Base-by-base conservation (phyloP, 2,113 vertebrate species). In the Amazona guildingii region DNA sequence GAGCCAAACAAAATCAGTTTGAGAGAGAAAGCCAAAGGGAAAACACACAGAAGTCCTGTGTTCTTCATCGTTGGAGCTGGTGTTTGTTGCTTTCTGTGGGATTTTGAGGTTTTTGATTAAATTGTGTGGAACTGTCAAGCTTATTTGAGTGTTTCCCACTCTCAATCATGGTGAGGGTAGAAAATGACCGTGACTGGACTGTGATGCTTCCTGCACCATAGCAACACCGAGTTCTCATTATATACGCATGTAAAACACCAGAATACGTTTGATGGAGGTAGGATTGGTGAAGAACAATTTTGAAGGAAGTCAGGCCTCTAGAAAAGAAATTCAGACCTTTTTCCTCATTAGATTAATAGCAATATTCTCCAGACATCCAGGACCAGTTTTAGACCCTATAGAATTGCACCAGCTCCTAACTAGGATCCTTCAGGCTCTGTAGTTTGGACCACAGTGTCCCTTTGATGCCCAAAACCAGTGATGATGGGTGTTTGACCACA, bases 1-100 rank as follows among this genome's bases (percentile, higher is more conserved):
- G 41, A 96, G 92, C 94, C 94, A 96, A 93, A 46, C 2, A 15
- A 97, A 96, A 93, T 83, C 92, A 86, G 63, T 92, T 83, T 86
- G 82, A 90, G 82, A 74, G 75, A 90, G 79, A 90, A 94, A 90
- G 84, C 83, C 93, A 96, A 81, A 83, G 43, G 49, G 83, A 94
- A 95, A 90, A 70, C 63, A 88, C 46, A 67, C 63, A 91, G 67
- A 90, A 92, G 72, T 92, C 72, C 67, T 62, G 46, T 94, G 64
- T 83, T 96, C 67, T 83, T 90, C 79, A 39, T 90, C 54, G 25
- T 67, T 59, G n/a, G 51, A 74, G 46, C 54, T 76, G 31, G 17
- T 93, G 29, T 64, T 74, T 90, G 66, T 83, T 96, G 82, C 68
- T 86, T 90, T 94, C 64, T 49, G 37, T 28, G 49, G 67, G 15